These are phyloP conservation scores for Hyposoter didymator DNA, from an alignment of 2,888 invertebrate species.

Conservation along the genomic window DNA sequence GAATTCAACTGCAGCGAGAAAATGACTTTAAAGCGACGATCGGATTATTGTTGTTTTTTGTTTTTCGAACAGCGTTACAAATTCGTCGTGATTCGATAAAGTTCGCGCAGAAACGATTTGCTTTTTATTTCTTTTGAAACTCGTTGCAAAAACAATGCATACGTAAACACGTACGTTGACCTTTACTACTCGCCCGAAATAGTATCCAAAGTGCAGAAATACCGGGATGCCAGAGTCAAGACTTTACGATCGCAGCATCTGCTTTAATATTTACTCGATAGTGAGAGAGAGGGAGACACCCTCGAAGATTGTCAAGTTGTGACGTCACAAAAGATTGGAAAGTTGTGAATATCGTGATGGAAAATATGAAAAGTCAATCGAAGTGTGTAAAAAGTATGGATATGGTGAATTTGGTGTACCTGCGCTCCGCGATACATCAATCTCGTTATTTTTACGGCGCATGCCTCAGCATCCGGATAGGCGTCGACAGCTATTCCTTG, in stretches of 20 bases:
- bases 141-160: conserved; percentile 42
- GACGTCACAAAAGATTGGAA: conserved; percentile 29
- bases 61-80: too few relatives aligned
- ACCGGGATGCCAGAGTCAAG: not conserved
- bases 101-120: too few relatives aligned
- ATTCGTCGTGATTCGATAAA: too few relatives aligned
- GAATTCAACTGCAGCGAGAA: too few relatives aligned
- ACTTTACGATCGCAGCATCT: not conserved
- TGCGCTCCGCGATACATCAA: conserved; percentile 84
- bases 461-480: conserved; percentile 82
- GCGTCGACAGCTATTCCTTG: conserved; percentile 72
- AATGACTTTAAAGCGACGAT: too few relatives aligned
- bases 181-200: conserved; percentile 23
- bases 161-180: conserved; percentile 55
- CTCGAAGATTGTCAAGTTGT: not conserved
- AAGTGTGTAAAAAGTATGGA: conserved; percentile 68
- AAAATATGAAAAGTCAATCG: conserved; percentile 19
- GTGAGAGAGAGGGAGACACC: not conserved
- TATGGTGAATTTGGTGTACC: conserved; percentile 73
- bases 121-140: not conserved
- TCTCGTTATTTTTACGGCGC: conserved; percentile 82
- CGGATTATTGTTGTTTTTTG: too few relatives aligned
- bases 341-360: conserved; percentile 21
- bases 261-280: too few relatives aligned
- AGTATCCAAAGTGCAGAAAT: conserved; percentile 3